Percentiles rank a stretch among this genome's conserved stretches.
Conservation (phyloP, 2,797 vertebrate genomes). For the Manis crassicaudata region DNA sequence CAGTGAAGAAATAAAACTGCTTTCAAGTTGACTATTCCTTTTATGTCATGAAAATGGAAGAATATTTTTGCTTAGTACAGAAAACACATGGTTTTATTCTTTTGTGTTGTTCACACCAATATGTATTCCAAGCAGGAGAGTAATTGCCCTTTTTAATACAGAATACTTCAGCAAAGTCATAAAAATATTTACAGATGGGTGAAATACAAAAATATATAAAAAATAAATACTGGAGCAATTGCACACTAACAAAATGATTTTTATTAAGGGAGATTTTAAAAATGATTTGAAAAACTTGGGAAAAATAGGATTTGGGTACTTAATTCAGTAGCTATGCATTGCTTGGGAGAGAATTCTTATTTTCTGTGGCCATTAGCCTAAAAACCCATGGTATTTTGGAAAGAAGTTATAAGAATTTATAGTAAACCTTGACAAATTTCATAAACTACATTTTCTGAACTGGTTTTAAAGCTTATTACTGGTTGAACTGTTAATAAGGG, state of each 20-base stretch:
- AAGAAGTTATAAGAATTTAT: conserved; percentile 22
- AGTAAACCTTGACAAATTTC: not conserved
- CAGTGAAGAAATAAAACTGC: conserved; percentile 25
- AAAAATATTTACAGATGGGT: conserved; percentile 76
- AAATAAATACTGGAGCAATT: conserved; percentile 56
- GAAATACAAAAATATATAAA: conserved; percentile 64
- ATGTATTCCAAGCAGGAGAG: conserved; percentile 71
- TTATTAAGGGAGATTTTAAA: conserved; percentile 35
- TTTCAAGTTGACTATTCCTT: conserved; percentile 62
- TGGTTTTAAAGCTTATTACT: conserved; percentile 29
- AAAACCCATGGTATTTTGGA: conserved; percentile 32
- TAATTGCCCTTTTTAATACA: conserved; percentile 76
- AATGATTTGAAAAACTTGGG: conserved; percentile 12
- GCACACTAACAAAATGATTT: conserved; percentile 63
- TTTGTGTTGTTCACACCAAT: conserved; percentile 60
- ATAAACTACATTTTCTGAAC: not conserved
- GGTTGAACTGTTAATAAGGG: not conserved
- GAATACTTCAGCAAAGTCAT: conserved; percentile 74
- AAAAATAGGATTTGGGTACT: not conserved
- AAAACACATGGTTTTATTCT: conserved; percentile 52
- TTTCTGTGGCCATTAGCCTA: conserved; percentile 13
- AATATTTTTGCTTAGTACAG: conserved; percentile 30
- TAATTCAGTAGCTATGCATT: conserved; percentile 52
- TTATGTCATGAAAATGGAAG: conserved; percentile 60
- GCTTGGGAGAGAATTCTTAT: not conserved